Evolutionary conservation across 37 sponge, comb jelly and placozoan genomes (phyloP).

Genomic region (Ephydatia muelleri): DNA sequence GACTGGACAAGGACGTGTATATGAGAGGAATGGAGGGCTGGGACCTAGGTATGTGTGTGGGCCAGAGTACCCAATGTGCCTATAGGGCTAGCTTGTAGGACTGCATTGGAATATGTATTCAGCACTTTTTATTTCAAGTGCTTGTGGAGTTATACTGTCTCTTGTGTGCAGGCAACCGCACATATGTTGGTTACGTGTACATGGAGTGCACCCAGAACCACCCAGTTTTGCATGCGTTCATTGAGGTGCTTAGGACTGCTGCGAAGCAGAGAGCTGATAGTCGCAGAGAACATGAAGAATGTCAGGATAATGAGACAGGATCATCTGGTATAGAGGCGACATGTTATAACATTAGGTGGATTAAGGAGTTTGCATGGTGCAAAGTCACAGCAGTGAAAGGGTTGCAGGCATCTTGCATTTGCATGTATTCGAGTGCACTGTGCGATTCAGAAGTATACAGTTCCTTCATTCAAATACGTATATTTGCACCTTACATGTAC

Average conservation of each 20-base stretch:
- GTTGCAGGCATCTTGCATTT: no score
- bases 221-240: constrained; percentile 26
- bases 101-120: not conserved
- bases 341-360: not conserved
- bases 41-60: constrained; percentile 37
- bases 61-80: not conserved
- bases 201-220: constrained; percentile 42
- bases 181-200: constrained; percentile 43
- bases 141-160: not conserved
- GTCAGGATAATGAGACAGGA: not conserved
- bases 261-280: not conserved
- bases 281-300: not conserved
- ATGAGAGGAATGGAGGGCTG: constrained; percentile 64
- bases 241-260: constrained; percentile 13
- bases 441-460: no score
- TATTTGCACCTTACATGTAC: no score
- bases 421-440: no score
- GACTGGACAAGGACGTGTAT: constrained; percentile 60
- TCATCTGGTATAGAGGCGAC: not conserved
- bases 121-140: not conserved
- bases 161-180: constrained; percentile 21
- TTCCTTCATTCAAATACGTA: no score
- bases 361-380: no score
- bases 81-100: not conserved
- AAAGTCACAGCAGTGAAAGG: no score